Percentiles rank a stretch among this genome's conserved stretches.
phyloP scores from a whole-genome alignment of 2,797 vertebrate genomes.

The Rallus crepitans region DNA sequence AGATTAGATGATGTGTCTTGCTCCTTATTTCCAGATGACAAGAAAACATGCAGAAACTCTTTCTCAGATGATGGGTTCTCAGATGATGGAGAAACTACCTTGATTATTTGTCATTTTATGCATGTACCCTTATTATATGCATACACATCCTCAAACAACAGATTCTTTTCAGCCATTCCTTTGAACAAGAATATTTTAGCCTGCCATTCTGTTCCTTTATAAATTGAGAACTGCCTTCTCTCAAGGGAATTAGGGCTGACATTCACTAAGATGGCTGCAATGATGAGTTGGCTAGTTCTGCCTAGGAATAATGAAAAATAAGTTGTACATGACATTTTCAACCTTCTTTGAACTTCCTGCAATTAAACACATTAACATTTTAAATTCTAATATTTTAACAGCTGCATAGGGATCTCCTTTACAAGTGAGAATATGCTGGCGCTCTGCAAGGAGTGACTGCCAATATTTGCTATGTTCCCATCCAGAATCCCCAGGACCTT shows the following conservation, averaged over 20 bases:
- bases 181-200: neutral
- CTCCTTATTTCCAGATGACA: neutral
- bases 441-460: neutral
- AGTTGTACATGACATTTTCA: neutral
- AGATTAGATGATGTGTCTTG: neutral
- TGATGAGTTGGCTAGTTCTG: neutral
- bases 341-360: neutral
- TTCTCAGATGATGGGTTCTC: neutral
- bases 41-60: neutral
- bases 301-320: slow-evolving; percentile 25
- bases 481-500: neutral
- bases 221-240: neutral
- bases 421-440: neutral
- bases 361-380: slow-evolving; percentile 30
- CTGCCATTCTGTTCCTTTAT: neutral
- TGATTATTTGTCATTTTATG: neutral
- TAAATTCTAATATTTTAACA: slow-evolving; percentile 31
- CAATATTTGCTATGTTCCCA: neutral
- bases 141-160: neutral
- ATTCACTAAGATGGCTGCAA: neutral
- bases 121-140: neutral
- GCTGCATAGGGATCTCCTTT: neutral
- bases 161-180: neutral
- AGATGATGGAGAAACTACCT: neutral
- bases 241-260: neutral